phyloP scores from a whole-genome alignment of 2,888 invertebrate genomes.

The Drepanosiphum platanoidis region DNA sequence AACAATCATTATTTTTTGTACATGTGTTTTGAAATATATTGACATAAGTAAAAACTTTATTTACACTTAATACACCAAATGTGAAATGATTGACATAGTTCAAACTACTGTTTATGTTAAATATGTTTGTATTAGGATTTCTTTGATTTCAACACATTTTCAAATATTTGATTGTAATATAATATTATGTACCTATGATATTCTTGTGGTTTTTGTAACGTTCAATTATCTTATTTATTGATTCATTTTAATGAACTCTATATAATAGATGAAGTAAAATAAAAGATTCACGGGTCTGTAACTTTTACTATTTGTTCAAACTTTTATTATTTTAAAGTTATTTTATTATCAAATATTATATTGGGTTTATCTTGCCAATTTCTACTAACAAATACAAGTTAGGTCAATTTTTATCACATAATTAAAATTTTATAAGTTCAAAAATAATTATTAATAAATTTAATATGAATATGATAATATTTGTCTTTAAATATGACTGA shows the following conservation, averaged over 20 bases:
- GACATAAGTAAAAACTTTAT: neutral
- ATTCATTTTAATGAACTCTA: neutral
- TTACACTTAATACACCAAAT: neutral
- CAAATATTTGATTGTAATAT: too few relatives aligned
- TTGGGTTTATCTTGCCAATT: constrained; percentile 9
- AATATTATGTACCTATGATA: neutral
- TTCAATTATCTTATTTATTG: neutral
- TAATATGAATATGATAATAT: constrained; percentile 18
- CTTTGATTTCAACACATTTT: neutral
- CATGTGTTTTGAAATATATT: neutral
- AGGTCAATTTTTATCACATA: constrained; percentile 16
- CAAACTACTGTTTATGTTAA: neutral
- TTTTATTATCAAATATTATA: neutral
- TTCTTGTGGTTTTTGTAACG: neutral
- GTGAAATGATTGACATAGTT: neutral
- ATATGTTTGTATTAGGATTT: neutral
- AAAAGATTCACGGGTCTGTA: neutral
- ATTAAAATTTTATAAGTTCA: constrained; percentile 28
- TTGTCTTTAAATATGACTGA: constrained; percentile 11
- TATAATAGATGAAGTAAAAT: neutral
- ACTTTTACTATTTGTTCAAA: neutral
- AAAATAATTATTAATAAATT: constrained; percentile 38
- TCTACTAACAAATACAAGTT: neutral
- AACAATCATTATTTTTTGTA: neutral
- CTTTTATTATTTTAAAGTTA: neutral